Evolutionary conservation across 2,113 vertebrate species (phyloP).

Genomic region (Serinus canaria): DNA sequence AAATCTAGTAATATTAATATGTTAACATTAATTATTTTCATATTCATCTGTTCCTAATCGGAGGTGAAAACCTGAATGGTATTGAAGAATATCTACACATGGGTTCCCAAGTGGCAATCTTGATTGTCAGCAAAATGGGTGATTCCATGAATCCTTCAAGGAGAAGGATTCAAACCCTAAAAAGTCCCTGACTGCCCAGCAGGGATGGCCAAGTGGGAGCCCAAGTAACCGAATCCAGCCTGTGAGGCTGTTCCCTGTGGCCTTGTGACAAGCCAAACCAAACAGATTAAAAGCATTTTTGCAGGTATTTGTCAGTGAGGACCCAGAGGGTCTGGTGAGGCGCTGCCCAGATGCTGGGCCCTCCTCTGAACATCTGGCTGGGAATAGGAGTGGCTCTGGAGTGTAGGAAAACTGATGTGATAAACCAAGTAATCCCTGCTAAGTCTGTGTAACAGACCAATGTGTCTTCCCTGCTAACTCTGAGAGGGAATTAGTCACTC

Average conservation of each 20-base stretch:
- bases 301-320: background rate
- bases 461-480: background rate
- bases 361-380: slow-evolving; percentile 15
- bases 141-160: background rate
- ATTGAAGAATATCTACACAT: background rate
- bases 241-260: background rate
- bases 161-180: background rate
- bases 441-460: background rate
- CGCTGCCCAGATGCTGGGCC: background rate
- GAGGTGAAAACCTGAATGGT: background rate
- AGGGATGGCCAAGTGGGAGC: background rate
- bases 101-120: background rate
- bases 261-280: background rate
- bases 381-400: background rate
- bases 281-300: background rate
- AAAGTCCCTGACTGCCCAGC: background rate
- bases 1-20: background rate
- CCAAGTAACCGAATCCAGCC: background rate
- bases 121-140: background rate
- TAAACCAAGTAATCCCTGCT: slow-evolving; percentile 21
- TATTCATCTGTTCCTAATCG: background rate
- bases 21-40: background rate
- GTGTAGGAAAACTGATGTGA: background rate
- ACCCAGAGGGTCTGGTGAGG: background rate
- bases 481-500: background rate